Evolutionary conservation across 2,797 vertebrate species (phyloP), one percentile per base, ranked within the genome.

Genomic region (Orestias chungarensis): DNA sequence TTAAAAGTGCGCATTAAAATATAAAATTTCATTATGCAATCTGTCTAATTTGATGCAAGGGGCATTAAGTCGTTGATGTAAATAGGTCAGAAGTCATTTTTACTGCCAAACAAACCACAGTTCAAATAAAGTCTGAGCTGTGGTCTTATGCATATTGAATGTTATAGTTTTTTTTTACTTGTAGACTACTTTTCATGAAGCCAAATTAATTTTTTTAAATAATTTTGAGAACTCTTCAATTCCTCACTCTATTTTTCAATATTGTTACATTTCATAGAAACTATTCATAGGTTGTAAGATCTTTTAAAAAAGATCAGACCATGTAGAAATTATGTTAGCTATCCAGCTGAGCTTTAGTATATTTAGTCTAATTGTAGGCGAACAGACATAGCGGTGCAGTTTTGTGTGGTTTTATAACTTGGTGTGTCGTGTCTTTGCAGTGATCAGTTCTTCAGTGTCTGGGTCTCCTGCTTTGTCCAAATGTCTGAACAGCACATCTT

Each of bases 391-490:
- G 25, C 7, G 23, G 10, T 40, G 47, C 47, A 43, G 18, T 25
- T 35, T 27, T 42, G 23, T 71, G 0, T 44, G 44, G 40, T 57
- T 29, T 14, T 62, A 27, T 73, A 47, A 20, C 18, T 31, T 69
- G 31, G 2, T 49, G 25, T 81, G 2, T 6, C 12, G 43, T 67
- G 6, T 74, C 35, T 0, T 78, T 92, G 89, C 94, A 77, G 91
- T 96, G 0, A 95, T 97, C 88, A 97, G 95, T 78, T 95, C 97
- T 0, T 81, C 96, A 0, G 95, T 96, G 43, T 95, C 97, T 27
- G 95, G 93, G 59, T 89, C 96, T 4, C 94, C 97, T 0, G 93
- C 96, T 59, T 96, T 97, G 82, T 94, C 94, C 69, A 96, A 96
- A 80, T 94, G 93, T 80, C 93, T 97, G 87, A 96, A 94, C 75